phyloP scores from a whole-genome alignment of 2,888 invertebrate genomes.

The Drosophila limbata region DNA sequence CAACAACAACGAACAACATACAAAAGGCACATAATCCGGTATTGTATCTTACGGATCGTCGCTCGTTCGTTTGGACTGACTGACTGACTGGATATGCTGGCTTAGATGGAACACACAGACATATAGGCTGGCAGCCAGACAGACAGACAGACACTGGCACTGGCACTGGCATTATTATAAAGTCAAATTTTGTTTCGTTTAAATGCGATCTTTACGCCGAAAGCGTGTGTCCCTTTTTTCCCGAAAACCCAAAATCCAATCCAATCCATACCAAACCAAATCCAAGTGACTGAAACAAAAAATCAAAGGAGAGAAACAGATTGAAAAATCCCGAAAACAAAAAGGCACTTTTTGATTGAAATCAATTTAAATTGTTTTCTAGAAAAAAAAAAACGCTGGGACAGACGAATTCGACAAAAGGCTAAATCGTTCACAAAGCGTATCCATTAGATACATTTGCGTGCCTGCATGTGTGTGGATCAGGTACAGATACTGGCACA shows the following conservation, averaged over 20 bases:
- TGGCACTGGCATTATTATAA: slow-evolving; percentile 78
- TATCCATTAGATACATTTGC: slow-evolving; percentile 63
- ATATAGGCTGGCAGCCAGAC: slow-evolving; percentile 52
- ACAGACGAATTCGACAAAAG: slow-evolving; percentile 60
- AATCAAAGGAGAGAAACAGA: slow-evolving; percentile 36
- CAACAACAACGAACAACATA: slow-evolving; percentile 40
- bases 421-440: slow-evolving; percentile 50
- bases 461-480: slow-evolving; percentile 53
- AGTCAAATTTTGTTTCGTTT: slow-evolving; percentile 83
- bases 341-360: slow-evolving; percentile 79
- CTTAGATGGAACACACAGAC: slow-evolving; percentile 64
- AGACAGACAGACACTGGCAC: slow-evolving; percentile 7
- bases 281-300: slow-evolving; percentile 43
- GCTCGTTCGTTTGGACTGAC: slow-evolving; percentile 41
- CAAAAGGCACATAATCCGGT: slow-evolving; percentile 77
- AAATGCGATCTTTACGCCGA: slow-evolving; percentile 82
- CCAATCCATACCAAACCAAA: slow-evolving; percentile 29
- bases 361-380: slow-evolving; percentile 83
- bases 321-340: slow-evolving; percentile 72
- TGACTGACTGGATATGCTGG: slow-evolving; percentile 63
- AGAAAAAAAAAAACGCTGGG: slow-evolving; percentile 77
- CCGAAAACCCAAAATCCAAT: slow-evolving; percentile 30
- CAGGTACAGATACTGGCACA: slow-evolving; percentile 22
- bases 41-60: slow-evolving; percentile 80
- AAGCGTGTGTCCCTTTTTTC: slow-evolving; percentile 81